phyloP scores from a whole-genome alignment of 2,797 vertebrate species.

The Pipistrellus kuhlii region DNA sequence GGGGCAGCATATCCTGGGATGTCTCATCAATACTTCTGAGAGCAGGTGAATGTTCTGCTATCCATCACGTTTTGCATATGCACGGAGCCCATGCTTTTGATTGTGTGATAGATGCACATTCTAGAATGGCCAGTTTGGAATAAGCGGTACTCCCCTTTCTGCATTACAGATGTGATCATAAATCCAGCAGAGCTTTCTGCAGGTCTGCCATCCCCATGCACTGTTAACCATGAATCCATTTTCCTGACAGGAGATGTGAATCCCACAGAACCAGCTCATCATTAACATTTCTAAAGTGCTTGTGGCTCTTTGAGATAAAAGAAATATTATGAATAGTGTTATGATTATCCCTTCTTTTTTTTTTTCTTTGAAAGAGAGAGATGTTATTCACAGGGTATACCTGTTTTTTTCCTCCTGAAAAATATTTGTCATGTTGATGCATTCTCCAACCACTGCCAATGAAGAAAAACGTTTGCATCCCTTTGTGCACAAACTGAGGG shows the following conservation, averaged over 20 bases:
- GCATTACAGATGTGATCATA: not conserved
- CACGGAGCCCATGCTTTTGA: not conserved
- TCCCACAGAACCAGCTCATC: not conserved
- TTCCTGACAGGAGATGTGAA: not conserved
- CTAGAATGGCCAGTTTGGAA: not conserved
- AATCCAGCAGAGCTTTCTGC: not conserved
- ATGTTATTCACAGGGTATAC: not conserved
- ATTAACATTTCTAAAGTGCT: slow-evolving; percentile 59
- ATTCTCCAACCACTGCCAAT: slow-evolving; percentile 52
- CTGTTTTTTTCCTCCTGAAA: slow-evolving; percentile 26
- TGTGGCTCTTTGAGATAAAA: slow-evolving; percentile 39
- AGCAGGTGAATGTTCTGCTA: not conserved
- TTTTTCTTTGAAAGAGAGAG: not conserved
- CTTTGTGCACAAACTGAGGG: slow-evolving; percentile 55
- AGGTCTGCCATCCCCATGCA: not conserved
- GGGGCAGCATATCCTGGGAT: not conserved
- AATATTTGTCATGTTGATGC: slow-evolving; percentile 62
- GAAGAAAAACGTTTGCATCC: slow-evolving; percentile 75
- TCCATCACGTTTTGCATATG: not conserved
- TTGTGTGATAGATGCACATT: not conserved
- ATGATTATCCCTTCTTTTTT: not conserved
- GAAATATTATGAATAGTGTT: slow-evolving; percentile 55
- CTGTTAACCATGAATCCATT: slow-evolving; percentile 51
- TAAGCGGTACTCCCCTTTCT: not conserved
- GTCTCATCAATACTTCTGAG: not conserved